Conservation (phyloP, 2,797 vertebrate genomes). For the Alcedo quadribrachys region DNA sequence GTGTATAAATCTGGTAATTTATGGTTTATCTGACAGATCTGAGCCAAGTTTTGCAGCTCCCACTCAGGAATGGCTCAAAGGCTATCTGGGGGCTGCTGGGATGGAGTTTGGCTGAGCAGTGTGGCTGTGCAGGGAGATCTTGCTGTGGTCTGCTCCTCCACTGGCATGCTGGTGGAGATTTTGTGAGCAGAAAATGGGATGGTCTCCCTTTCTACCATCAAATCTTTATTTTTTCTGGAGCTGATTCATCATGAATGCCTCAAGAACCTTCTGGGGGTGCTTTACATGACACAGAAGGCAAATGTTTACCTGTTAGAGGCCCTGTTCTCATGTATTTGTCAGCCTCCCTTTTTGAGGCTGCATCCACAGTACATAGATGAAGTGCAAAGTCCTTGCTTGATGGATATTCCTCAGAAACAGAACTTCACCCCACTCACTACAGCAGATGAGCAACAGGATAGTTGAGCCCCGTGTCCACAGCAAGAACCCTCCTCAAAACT, state of each 20-base stretch:
- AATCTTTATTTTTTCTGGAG: not conserved
- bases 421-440: accelerated
- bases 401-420: not conserved
- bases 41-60: not conserved
- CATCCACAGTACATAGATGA: accelerated
- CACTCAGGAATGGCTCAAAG: not conserved
- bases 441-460: no score
- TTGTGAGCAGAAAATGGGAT: not conserved
- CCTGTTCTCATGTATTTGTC: not conserved
- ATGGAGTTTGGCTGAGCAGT: no score
- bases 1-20: constrained; percentile 9
- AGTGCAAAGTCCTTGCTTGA: not conserved
- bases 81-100: not conserved
- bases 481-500: not conserved
- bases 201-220: not conserved
- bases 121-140: not conserved
- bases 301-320: not conserved
- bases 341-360: not conserved
- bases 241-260: not conserved
- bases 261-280: accelerated
- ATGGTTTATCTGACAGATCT: not conserved
- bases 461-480: not conserved
- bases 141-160: not conserved
- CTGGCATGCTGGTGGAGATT: accelerated
- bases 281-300: not conserved